These are phyloP conservation scores for Anableps anableps DNA, from an alignment of 2,797 vertebrate species.

Conservation along the genomic window DNA sequence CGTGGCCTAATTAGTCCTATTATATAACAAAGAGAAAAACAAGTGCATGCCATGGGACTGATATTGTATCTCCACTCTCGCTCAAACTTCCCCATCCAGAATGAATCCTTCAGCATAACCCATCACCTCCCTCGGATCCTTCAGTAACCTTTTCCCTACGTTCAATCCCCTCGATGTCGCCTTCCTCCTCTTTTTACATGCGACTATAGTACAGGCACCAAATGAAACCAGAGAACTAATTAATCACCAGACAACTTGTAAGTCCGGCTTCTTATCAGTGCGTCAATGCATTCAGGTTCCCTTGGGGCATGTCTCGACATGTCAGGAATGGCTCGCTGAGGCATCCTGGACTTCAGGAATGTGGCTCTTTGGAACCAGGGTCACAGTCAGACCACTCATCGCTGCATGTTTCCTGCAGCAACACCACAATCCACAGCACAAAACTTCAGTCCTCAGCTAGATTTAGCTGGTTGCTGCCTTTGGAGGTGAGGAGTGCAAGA, in stretches of 20 bases:
- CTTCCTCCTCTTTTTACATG: conserved; percentile 12
- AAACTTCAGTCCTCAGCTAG: conserved; percentile 4
- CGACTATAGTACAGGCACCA: conserved; percentile 41
- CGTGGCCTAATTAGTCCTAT: conserved; percentile 74
- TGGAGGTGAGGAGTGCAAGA: conserved; percentile 17
- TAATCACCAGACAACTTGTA: conserved; percentile 77
- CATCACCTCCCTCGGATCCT: conserved; percentile 29
- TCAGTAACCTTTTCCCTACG: conserved; percentile 31
- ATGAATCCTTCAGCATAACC: conserved; percentile 34
- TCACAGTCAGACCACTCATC: conserved; percentile 59
- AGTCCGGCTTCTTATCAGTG: conserved; percentile 64
- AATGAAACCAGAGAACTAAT: conserved; percentile 72
- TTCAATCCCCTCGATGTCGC: conserved; percentile 13
- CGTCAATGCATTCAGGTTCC: conserved; percentile 65
- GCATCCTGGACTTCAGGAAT: conserved; percentile 70
- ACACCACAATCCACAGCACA: conserved; percentile 28
- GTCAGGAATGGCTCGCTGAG: conserved; percentile 71
- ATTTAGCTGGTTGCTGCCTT: conserved; percentile 18
- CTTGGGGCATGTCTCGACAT: conserved; percentile 70
- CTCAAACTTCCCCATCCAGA: conserved; percentile 31
- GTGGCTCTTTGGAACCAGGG: conserved; percentile 49
- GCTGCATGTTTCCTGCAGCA: conserved; percentile 52
- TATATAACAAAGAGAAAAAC: conserved; percentile 73
- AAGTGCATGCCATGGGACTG: conserved; percentile 61
- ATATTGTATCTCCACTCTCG: conserved; percentile 17